Evolutionary conservation across 2,888 invertebrate species (phyloP), one percentile per base, ranked within the genome.

Genomic region (Baronia brevicornis): DNA sequence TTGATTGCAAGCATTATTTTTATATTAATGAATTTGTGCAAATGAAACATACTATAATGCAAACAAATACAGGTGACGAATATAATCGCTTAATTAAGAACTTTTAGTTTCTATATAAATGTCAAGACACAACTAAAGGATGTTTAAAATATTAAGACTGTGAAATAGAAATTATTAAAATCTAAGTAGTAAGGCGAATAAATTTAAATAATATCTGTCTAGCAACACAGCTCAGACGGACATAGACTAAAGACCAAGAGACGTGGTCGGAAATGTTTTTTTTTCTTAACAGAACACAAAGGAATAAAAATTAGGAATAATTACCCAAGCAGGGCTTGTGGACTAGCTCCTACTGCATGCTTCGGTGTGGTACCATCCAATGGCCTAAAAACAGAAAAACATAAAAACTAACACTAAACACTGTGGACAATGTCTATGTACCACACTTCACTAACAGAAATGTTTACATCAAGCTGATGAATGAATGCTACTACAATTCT

Each of bases 241-340:
- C 31, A 11, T 8, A 15, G 28, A 23, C 10, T 15, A 36, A 4
- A 31, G 23, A 24, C 14, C 13, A 19, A n/a, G n/a, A n/a, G n/a
- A n/a, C n/a, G n/a, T n/a, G n/a, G n/a, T n/a, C n/a, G n/a, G 5
- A 11, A n/a, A 2, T 3, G 3, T 23, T 24, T 19, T 18, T 11
- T 3, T 22, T 18, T 4, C 4, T 8, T 13, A 5, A 13, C 18
- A 24, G 8, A 28, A 28, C 17, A 27, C 18, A 28, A 14, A 14
- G 21, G 34, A 35, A 20, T 36, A 40, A 41, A 34, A 48, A 56
- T 55, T 52, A 54, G 58, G 48, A 51, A 84, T 82, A 87, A 86
- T 89, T 88, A 89, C 88, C 88, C 88, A 77, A 88, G 86, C 71
- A 79, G 73, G 73, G 84, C 67, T 86, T 87, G 88, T 78, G 85